Evolutionary conservation across 2,888 invertebrate genomes (phyloP).

Genomic region (Ectemnius lituratus): DNA sequence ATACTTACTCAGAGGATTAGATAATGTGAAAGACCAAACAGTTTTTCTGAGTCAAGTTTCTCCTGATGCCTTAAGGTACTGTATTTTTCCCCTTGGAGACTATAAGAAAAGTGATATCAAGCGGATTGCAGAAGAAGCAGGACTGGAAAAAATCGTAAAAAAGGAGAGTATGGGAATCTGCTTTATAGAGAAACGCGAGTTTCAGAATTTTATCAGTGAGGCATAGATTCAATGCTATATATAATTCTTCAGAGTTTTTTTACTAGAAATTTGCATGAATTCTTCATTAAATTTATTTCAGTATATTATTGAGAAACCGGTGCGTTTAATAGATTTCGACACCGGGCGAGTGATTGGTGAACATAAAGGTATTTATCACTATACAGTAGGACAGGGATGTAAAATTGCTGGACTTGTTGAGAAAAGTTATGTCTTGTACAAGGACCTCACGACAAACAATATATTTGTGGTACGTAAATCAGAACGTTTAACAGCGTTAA

Average conservation of each 20-base stretch:
- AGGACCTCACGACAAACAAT: slow-evolving; percentile 84
- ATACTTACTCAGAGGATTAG: slow-evolving; percentile 85
- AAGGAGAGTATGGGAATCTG: slow-evolving; percentile 97
- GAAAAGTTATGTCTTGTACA: slow-evolving; percentile 87
- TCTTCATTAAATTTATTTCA: slow-evolving; percentile 74
- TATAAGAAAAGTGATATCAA: slow-evolving; percentile 88
- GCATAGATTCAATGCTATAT: slow-evolving; percentile 77
- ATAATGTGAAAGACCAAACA: slow-evolving; percentile 94
- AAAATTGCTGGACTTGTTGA: slow-evolving; percentile 80
- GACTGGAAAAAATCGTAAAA: slow-evolving; percentile 83
- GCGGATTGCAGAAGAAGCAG: slow-evolving; percentile 85
- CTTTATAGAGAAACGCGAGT: slow-evolving; percentile 94
- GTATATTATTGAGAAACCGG: slow-evolving; percentile 89
- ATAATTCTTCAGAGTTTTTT: not conserved
- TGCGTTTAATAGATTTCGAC: slow-evolving; percentile 90
- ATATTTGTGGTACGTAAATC: slow-evolving; percentile 86
- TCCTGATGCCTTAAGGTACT: slow-evolving; percentile 86
- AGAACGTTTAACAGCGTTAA: slow-evolving; percentile 2
- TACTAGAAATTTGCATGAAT: not conserved
- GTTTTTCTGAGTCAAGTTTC: slow-evolving; percentile 94
- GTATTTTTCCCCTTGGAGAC: slow-evolving; percentile 95
- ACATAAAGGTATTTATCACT: slow-evolving; percentile 94
- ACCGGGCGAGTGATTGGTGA: slow-evolving; percentile 86
- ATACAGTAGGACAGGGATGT: slow-evolving; percentile 95
- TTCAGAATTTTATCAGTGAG: slow-evolving; percentile 92